Evolutionary conservation across 2,888 invertebrate genomes (phyloP), one percentile per base, ranked within the genome.

Genomic region (Scaptomyza caliginosa): DNA sequence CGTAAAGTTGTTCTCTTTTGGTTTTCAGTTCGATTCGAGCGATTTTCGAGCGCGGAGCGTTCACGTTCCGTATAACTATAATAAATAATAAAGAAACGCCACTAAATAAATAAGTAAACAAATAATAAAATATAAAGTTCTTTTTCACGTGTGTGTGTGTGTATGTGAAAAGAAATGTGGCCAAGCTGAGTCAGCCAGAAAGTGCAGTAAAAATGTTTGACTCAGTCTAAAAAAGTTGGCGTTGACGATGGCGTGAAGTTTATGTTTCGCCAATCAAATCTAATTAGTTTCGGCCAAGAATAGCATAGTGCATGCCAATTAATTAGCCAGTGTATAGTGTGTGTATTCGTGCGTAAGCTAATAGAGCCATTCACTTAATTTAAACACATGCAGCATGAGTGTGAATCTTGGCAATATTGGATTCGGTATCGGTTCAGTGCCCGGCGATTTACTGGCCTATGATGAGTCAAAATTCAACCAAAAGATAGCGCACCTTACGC

Each of bases 401-500:
- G 51, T 70, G 62, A 49, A 48, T 51, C 48, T 67, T 8, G 43
- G 43, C 19, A 58, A 46, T 52, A 52, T 64, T 39, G 67, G 48
- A 21, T 36, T 50, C 26, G 56, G 45, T 13, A 19, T 8, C 5
- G 50, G 34, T 51, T 43, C 23, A 38, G 42, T 62, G n/a, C 64
- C 76, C 45, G 59, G 51, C 39, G 46, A 67, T 42, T 38, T 67
- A 40, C 24, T 60, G 2, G 63, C 50, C 26, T 80, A 86, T 52
- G 85, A 88, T 86, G 88, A 86, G 66, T 79, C 79, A 64, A 78
- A 78, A 45, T 77, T 89, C 77, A 77, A 67, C 28, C 81, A 86
- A 34, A 89, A 88, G 82, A 80, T 89, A 74, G 80, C 82, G 67
- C 77, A 84, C 76, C 64, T 89, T 64, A 79, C 79, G 63, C 89